Conservation (phyloP, 2,113 vertebrate species). For the Engraulis encrasicolus region DNA sequence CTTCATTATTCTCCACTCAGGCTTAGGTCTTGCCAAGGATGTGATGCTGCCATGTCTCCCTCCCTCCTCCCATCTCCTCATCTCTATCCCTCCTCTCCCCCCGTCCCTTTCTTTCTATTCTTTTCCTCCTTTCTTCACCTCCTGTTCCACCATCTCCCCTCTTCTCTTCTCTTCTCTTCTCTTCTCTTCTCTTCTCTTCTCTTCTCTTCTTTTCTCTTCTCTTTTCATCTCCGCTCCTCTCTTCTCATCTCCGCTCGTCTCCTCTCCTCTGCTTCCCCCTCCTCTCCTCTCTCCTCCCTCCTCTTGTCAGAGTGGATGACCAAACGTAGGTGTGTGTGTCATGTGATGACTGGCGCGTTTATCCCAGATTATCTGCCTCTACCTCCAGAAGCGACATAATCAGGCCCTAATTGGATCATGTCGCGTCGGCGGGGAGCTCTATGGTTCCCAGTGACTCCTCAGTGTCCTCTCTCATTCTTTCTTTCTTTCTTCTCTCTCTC, state of each 20-base stretch:
- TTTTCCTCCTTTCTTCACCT: background rate
- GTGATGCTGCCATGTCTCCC: constrained; percentile 9
- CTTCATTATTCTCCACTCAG: constrained; percentile 28
- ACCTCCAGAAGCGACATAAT: constrained; percentile 46
- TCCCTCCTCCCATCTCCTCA: background rate
- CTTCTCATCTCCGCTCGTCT: background rate
- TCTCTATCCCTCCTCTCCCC: background rate
- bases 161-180: background rate
- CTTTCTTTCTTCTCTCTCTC: too few species aligned
- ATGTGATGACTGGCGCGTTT: constrained; percentile 46
- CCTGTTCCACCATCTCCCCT: too few species aligned
- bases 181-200: background rate
- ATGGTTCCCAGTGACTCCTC: constrained; percentile 11
- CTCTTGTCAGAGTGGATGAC: background rate
- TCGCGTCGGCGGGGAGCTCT: constrained; percentile 31
- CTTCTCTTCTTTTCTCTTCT: background rate
- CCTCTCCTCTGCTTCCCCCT: background rate
- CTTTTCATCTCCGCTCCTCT: background rate
- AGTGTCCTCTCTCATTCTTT: background rate
- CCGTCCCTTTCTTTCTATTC: background rate
- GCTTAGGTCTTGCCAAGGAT: constrained; percentile 16
- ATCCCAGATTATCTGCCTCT: constrained; percentile 36
- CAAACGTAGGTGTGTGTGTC: constrained; percentile 19
- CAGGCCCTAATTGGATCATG: constrained; percentile 54
- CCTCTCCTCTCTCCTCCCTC: background rate